phyloP scores from a whole-genome alignment of 2,888 invertebrate genomes.

The Tinea pellionella region DNA sequence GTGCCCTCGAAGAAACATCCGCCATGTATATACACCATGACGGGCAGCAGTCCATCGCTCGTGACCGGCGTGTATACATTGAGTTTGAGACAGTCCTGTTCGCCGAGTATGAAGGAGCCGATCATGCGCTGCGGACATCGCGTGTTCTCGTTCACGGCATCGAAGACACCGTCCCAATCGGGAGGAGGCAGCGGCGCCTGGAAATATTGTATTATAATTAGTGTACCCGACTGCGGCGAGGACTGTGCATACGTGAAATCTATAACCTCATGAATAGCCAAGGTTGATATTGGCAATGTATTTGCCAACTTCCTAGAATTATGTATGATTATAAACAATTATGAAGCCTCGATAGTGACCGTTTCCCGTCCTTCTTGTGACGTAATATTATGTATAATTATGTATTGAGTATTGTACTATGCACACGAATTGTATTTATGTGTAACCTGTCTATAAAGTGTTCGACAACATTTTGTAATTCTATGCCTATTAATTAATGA shows the following conservation, averaged over 20 bases:
- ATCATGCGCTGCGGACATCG: slow-evolving; percentile 47
- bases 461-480: too few species aligned
- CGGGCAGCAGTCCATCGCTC: slow-evolving; percentile 46
- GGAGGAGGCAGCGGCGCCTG: slow-evolving; percentile 55
- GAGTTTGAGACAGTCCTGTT: slow-evolving; percentile 48
- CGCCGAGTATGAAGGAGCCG: slow-evolving; percentile 35
- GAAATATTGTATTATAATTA: too few species aligned
- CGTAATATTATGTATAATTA: not conserved
- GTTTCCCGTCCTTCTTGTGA: not conserved
- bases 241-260: not conserved
- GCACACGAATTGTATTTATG: too few species aligned
- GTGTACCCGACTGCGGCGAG: too few species aligned
- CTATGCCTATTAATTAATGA: too few species aligned
- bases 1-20: slow-evolving; percentile 72
- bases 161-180: slow-evolving; percentile 47
- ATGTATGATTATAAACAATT: slow-evolving; percentile 1
- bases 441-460: too few species aligned
- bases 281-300: not conserved
- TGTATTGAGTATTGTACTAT: too few species aligned
- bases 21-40: slow-evolving; percentile 75
- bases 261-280: not conserved
- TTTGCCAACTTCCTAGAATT: not conserved
- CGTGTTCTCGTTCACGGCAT: slow-evolving; percentile 47
- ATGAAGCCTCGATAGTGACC: not conserved
- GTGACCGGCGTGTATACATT: slow-evolving; percentile 43